Percentiles rank a stretch among this genome's conserved stretches.
Conservation (phyloP, 2,113 vertebrate species). For the Platysternon megacephalum region DNA sequence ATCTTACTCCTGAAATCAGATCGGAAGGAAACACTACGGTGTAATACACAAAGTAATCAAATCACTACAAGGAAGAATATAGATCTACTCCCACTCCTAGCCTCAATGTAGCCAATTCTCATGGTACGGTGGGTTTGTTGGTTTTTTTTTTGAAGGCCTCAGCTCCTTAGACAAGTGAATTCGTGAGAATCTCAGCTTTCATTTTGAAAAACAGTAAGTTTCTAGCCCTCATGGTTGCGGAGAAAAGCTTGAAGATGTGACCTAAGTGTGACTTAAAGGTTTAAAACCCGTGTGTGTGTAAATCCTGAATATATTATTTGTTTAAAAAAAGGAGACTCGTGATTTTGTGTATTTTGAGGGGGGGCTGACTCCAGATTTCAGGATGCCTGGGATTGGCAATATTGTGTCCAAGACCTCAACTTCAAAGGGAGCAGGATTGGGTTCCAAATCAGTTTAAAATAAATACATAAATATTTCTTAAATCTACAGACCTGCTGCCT, state of each 20-base stretch:
- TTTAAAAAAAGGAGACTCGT: background rate
- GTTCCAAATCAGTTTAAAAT: background rate
- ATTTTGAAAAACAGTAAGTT: background rate
- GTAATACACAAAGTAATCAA: background rate
- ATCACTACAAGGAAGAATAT: background rate
- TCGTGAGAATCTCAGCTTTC: background rate
- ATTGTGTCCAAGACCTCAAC: background rate
- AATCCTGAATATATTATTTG: background rate
- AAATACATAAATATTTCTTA: background rate
- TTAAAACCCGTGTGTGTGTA: background rate
- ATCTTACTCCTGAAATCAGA: slow-evolving; percentile 11
- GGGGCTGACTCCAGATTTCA: background rate
- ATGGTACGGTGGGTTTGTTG: background rate
- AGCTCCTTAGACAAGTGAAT: background rate
- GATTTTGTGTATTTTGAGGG: background rate
- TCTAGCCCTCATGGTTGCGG: background rate
- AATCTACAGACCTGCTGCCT: rapidly evolving
- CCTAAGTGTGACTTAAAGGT: background rate
- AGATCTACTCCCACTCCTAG: background rate
- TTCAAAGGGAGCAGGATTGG: background rate
- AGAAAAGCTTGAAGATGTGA: background rate
- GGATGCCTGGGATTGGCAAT: background rate
- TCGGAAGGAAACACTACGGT: slow-evolving; percentile 17
- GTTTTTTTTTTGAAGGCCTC: background rate
- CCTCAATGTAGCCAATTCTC: background rate